Evolutionary conservation across 2,113 vertebrate genomes (phyloP).

Genomic region (Phylloscopus whistleri): DNA sequence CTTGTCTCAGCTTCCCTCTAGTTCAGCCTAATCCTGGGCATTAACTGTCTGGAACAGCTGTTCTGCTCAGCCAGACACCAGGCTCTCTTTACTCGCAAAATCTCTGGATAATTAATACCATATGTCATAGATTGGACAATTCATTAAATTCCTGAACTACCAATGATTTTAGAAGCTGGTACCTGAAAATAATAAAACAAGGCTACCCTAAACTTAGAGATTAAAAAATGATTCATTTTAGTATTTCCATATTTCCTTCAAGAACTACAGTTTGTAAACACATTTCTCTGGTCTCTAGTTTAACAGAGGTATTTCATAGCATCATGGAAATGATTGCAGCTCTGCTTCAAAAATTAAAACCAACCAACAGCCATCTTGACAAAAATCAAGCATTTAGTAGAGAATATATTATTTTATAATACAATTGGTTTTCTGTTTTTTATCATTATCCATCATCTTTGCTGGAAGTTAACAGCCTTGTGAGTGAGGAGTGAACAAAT

Average conservation of each 20-base stretch:
- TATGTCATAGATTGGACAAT: not conserved
- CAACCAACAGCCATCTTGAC: not conserved
- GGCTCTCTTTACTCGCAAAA: not conserved
- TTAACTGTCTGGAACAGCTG: not conserved
- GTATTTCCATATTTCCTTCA: not conserved
- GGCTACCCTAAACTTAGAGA: not conserved
- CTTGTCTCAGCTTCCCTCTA: not conserved
- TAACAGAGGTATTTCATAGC: constrained; percentile 23
- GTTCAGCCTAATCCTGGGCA: not conserved
- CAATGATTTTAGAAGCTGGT: not conserved
- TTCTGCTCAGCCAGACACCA: not conserved
- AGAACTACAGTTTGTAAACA: not conserved
- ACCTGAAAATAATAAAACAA: not conserved
- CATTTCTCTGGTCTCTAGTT: not conserved
- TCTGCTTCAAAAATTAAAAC: constrained; percentile 23
- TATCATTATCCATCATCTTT: not conserved
- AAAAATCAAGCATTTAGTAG: not conserved
- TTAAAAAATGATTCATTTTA: not conserved
- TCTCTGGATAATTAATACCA: not conserved
- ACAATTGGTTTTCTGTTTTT: not conserved
- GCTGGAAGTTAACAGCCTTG: not conserved
- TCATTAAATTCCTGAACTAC: not conserved
- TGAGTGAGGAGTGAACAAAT: not conserved
- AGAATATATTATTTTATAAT: not conserved
- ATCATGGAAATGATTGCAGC: constrained; percentile 1